phyloP scores from a whole-genome alignment of 2,888 invertebrate genomes.

The Melipona beecheii region DNA sequence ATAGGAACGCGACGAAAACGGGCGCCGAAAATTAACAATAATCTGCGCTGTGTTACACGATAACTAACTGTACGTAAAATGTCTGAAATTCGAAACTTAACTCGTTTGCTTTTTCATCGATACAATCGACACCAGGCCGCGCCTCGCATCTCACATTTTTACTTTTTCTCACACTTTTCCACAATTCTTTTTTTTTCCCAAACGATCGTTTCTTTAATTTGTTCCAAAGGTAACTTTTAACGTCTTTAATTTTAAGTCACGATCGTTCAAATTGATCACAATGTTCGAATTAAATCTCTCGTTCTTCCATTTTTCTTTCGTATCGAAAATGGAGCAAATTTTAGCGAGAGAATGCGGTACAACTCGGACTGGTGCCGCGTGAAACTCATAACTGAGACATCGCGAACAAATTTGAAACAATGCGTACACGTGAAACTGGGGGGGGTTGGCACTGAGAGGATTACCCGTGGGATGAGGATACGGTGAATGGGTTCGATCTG shows the following conservation, averaged over 20 bases:
- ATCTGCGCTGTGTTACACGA: conserved; percentile 82
- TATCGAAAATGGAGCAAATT: background rate
- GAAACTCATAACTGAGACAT: conserved; percentile 62
- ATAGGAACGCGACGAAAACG: conserved; percentile 64
- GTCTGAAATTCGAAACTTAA: conserved; percentile 80
- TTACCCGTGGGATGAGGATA: conserved; percentile 62
- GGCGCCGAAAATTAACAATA: conserved; percentile 78
- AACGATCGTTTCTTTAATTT: background rate
- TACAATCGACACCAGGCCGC: conserved; percentile 54
- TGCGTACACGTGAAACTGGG: conserved; percentile 81
- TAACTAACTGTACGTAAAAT: conserved; percentile 82
- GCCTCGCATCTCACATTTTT: conserved; percentile 27
- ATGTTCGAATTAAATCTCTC: no score
- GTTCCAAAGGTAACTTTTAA: background rate
- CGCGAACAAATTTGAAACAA: conserved; percentile 83
- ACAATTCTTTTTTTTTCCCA: no score
- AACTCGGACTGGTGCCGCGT: conserved; percentile 21
- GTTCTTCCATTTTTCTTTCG: background rate
- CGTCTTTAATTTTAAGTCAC: no score
- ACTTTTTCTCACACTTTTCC: background rate
- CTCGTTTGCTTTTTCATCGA: conserved; percentile 69
- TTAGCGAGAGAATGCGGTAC: no score
- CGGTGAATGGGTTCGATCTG: conserved; percentile 65
- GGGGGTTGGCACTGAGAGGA: conserved; percentile 69
- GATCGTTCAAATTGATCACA: no score